Percentiles rank a stretch among this genome's conserved stretches.
phyloP scores from a whole-genome alignment of 1,140 invertebrate species.

The Dendrolimus punctatus region DNA sequence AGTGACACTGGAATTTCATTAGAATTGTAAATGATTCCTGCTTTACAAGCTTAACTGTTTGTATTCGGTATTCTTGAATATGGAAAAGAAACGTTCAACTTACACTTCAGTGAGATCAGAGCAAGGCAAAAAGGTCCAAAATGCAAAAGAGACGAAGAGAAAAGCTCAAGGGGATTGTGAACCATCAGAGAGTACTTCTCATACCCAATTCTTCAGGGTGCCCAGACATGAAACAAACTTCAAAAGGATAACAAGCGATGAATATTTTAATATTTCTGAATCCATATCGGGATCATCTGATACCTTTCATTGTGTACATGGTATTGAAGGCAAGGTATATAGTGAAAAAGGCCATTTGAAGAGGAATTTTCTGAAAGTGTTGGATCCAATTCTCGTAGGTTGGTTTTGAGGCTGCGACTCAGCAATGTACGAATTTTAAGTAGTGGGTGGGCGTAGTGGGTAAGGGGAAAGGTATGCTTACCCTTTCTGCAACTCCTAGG shows the following conservation, averaged over 20 bases:
- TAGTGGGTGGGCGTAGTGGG: too few species aligned
- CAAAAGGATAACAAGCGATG: constrained; percentile 25
- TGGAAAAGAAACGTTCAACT: constrained; percentile 5
- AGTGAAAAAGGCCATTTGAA: constrained; percentile 27
- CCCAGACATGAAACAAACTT: constrained; percentile 16
- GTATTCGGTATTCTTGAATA: neutral
- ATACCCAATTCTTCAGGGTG: constrained; percentile 34
- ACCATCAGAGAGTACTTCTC: constrained; percentile 25
- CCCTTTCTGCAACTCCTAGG: too few species aligned
- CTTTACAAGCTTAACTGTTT: neutral
- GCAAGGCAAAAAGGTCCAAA: neutral
- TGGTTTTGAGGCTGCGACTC: too few species aligned
- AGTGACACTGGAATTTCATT: too few species aligned
- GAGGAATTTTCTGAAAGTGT: constrained; percentile 31
- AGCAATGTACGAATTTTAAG: too few species aligned
- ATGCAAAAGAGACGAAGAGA: neutral
- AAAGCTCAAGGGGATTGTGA: constrained; percentile 20
- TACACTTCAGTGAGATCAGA: neutral
- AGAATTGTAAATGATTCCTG: too few species aligned
- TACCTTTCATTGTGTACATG: constrained; percentile 37
- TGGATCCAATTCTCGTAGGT: constrained; percentile 40
- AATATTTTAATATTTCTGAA: constrained; percentile 31
- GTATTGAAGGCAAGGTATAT: constrained; percentile 35
- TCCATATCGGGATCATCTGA: constrained; percentile 37
- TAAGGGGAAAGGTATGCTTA: too few species aligned